Evolutionary conservation across 2,888 invertebrate genomes (phyloP), one percentile per base, ranked within the genome.

Genomic region (Timema cristinae): DNA sequence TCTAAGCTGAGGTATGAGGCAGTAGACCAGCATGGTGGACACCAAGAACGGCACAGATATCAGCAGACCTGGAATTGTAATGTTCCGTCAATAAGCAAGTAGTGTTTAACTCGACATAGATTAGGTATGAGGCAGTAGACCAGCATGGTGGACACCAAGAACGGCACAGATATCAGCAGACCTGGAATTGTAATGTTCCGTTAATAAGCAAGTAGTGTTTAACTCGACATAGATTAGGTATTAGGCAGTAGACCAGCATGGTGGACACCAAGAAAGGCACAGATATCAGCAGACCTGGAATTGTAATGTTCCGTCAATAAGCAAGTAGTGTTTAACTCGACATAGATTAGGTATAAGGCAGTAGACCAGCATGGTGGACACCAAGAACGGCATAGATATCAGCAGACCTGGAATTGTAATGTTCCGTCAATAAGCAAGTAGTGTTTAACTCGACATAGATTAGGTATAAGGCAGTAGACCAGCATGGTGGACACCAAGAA

Each of bases 141-240:
- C 11, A 77, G 48, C 59, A 78, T 76, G 0, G 78, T 79, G 32
- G 75, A 72, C 49, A 77, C 47, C 7, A 79, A 75, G 72, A 78
- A 78, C 13, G 78, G 71, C 52, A 78, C 77, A 7, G 80, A 78
- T 15, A 73, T 69, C 71, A 74, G 68, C 61, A 74, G 71, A 9
- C 74, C 74, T 72, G 72, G 50, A 10, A 47, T 61, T n/a, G n/a
- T n/a, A n/a, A n/a, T n/a, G n/a, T n/a, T n/a, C n/a, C n/a, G n/a
- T n/a, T n/a, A n/a, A n/a, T n/a, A n/a, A n/a, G n/a, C n/a, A n/a
- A n/a, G n/a, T n/a, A n/a, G n/a, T n/a, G n/a, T n/a, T n/a, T n/a
- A n/a, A n/a, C n/a, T n/a, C n/a, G n/a, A n/a, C n/a, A n/a, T n/a
- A 78, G 75, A 69, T 79, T 77, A 51, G 77, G 77, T 13, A 78